Evolutionary conservation across 2,888 invertebrate species (phyloP), one percentile per base, ranked within the genome.

Genomic region (Microctonus brassicae): DNA sequence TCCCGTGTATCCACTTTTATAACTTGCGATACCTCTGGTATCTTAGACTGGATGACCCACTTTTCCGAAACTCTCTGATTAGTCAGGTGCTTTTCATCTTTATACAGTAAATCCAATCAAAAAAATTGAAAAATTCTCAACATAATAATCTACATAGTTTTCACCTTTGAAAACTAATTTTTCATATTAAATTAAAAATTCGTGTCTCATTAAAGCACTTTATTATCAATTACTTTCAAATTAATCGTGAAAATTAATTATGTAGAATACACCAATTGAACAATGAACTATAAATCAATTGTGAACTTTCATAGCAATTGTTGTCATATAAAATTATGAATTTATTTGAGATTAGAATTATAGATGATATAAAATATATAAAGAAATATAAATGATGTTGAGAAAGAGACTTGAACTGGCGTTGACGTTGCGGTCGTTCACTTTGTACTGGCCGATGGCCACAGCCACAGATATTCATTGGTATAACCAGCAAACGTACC

Each of bases 351-450:
- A 7, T 20, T 13, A 68, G 22, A 42, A 60, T 29, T 52, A 22
- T 33, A 22, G 26, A 66, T 39, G 24, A 29, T 68, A 58, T 24
- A 29, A 36, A 52, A 29, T 29, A 53, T n/a, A n/a, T n/a, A n/a
- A n/a, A n/a, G n/a, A n/a, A n/a, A n/a, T n/a, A 39, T 34, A 22
- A 39, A 57, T 42, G 52, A 67, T 57, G 55, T 55, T 66, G 39
- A 47, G 24, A 34, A 36, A 26, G 57, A 57, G 53, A 53, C 53
- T 64, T 64, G 64, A 34, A 20, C 36, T 76, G 78, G 77, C 73
- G 77, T 77, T 81, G 73, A 75, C 82, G 78, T 77, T 73, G 79
- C 84, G 85, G 85, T 85, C 85, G 84, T 84, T 85, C 85, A 85
- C 85, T 84, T 82, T 80, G 79, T 74, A 85, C 85, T 85, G 82